Evolutionary conservation across 2,113 vertebrate species (phyloP), one percentile per base, ranked within the genome.

Genomic region (Tiliqua scincoides): DNA sequence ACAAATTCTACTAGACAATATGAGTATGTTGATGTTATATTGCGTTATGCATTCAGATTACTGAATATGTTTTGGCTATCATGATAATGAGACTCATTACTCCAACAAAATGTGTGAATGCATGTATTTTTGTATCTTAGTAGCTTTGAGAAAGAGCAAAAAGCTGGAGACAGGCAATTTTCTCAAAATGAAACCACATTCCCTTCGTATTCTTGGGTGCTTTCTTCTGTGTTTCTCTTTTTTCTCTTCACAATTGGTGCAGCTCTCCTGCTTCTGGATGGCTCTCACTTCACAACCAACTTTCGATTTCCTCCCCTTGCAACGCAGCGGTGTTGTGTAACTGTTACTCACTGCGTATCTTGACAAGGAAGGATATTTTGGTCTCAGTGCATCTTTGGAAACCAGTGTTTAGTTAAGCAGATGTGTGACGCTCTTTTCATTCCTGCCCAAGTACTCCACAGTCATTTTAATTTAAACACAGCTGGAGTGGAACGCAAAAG

Each of bases 341-440:
- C 73, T 59, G 62, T 67, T 74, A 54, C 85, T 74, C 78, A 70
- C 77, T 23, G 37, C 5, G 15, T 54, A 75, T n/a, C 85, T 75
- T 73, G 61, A 67, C 70, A 82, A 67, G 71, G 70, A 32, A 81
- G 61, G 85, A 82, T 74, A 73, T 75, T 81, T 87, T 81, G 70
- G 70, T 54, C 59, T 72, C 6, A 4, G 21, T 48, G 70, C 59
- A 25, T 59, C 68, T 81, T 72, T 81, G 18, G 23, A 54, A 40
- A 63, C n/a, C 14, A 14, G n/a, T 73, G n/a, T 74, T 86, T 74
- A 86, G 85, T 52, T 81, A 61, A 63, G 59, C 68, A 73, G 59
- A 77, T 54, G 43, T 30, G 59, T 37, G 59, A 65, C 23, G n/a
- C 54, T 65, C n/a, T 43, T 74, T 54, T 48, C 8, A 20, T 72